Conservation (phyloP, 1,140 invertebrate genomes). For the Coptotermes formosanus region DNA sequence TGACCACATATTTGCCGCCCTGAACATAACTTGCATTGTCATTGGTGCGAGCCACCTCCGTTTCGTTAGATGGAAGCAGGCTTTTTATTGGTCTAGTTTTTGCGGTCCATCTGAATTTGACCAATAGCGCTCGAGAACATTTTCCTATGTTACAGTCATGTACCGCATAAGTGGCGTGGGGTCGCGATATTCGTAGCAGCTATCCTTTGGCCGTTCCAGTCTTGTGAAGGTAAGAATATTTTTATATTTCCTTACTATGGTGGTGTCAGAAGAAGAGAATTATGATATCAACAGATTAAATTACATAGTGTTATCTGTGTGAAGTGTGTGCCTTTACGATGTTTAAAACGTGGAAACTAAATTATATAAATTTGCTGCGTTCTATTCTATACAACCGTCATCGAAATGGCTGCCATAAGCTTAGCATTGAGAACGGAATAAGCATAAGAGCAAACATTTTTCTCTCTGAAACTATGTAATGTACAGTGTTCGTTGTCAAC, state of each 20-base stretch:
- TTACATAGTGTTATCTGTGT: slow-evolving; percentile 27
- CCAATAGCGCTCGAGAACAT: slow-evolving; percentile 54
- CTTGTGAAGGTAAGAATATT: slow-evolving; percentile 58
- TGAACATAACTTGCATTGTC: not conserved
- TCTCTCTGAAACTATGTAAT: slow-evolving; percentile 22
- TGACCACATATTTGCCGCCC: not conserved
- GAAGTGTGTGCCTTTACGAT: slow-evolving; percentile 28
- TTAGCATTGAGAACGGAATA: slow-evolving; percentile 34
- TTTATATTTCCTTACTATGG: slow-evolving; percentile 50
- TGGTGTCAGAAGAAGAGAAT: slow-evolving; percentile 49
- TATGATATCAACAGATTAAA: slow-evolving; percentile 28
- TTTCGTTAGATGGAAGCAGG: slow-evolving; percentile 44
- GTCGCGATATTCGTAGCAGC: slow-evolving; percentile 59
- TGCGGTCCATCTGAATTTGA: slow-evolving; percentile 60
- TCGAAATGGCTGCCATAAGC: slow-evolving; percentile 49
- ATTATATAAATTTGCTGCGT: slow-evolving; percentile 33
- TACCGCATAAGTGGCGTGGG: slow-evolving; percentile 62
- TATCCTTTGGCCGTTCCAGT: slow-evolving; percentile 57
- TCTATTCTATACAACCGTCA: slow-evolving; percentile 43
- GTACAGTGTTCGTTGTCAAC: not conserved
- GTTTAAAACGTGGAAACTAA: slow-evolving; percentile 34
- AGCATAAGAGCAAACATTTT: slow-evolving; percentile 21
- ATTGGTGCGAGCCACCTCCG: not conserved
- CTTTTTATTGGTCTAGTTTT: slow-evolving; percentile 56
- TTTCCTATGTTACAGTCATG: slow-evolving; percentile 54